Evolutionary conservation across 2,888 invertebrate species (phyloP).

Genomic region (Chloroclystis v-ata): DNA sequence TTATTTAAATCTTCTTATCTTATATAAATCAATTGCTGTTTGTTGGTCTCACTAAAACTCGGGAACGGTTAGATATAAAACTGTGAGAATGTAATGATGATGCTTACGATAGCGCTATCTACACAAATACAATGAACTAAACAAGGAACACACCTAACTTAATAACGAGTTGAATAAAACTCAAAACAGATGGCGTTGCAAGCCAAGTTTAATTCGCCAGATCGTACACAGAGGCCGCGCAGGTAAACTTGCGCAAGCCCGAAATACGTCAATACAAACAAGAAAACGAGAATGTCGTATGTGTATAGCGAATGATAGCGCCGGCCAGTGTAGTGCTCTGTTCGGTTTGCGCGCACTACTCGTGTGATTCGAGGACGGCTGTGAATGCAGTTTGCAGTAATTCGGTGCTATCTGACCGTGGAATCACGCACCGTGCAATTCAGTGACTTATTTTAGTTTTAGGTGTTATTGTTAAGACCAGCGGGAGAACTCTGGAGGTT

Average conservation of each 20-base stretch:
- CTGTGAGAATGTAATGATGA: too few species aligned
- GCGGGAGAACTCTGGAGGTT: constrained; percentile 4
- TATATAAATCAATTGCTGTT: too few species aligned
- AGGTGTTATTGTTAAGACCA: constrained; percentile 29
- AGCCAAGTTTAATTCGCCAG: constrained; percentile 18
- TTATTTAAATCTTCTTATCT: too few species aligned
- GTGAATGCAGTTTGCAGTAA: constrained; percentile 54
- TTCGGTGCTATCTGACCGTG: constrained; percentile 49
- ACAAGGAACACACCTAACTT: not conserved
- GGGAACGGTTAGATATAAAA: too few species aligned
- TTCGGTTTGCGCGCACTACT: constrained; percentile 62
- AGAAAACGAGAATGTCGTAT: constrained; percentile 54
- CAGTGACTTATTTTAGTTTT: constrained; percentile 41
- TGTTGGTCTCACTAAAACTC: too few species aligned
- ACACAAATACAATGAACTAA: constrained; percentile 6
- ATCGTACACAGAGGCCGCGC: constrained; percentile 37
- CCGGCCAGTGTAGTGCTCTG: constrained; percentile 57
- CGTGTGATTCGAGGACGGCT: constrained; percentile 61
- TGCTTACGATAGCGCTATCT: constrained; percentile 11
- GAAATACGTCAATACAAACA: constrained; percentile 72
- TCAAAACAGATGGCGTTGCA: constrained; percentile 40
- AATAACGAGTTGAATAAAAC: not conserved
- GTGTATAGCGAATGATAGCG: constrained; percentile 62
- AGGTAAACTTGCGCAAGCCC: constrained; percentile 52
- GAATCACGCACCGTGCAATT: constrained; percentile 50